Evolutionary conservation across 2,888 invertebrate genomes (phyloP), one percentile per base, ranked within the genome.

Genomic region (Drosophila imparisetae): DNA sequence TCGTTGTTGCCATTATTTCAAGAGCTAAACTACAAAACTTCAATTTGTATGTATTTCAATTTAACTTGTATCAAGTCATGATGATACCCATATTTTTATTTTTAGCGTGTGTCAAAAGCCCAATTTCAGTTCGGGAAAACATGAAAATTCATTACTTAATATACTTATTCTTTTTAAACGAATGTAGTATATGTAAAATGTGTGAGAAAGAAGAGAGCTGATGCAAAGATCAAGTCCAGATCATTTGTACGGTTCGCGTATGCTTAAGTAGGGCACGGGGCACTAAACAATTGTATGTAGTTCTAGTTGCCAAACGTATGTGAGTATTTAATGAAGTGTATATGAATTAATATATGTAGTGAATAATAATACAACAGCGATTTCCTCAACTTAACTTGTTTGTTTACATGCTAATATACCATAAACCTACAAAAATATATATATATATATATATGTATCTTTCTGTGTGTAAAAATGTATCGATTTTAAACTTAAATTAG

Each of bases 1-100:
- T 72, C 74, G 54, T 62, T 71, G 71, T 66, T 76, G 72, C 77
- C 77, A 71, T 61, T 15, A 24, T 55, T 52, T 59, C 64, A 45
- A 13, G 38, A 38, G 5, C 62, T 75, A 45, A 72, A 72, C 72
- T 77, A 70, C 53, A 64, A 55, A 72, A 62, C 49, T 63, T n/a
- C 29, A 66, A 80, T 66, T 72, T 66, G 50, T 77, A 64, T 67
- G 62, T 67, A 66, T 64, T 72, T 73, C 15, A 30, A 59, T 70
- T 66, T 74, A 68, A 83, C 83, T 84, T 84, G 83, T 84, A 84
- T 84, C 83, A 84, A 84, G 83, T 84, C 67, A 69, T 66, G 55
- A 45, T 65, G 67, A 60, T 59, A 18, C 38, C 32, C 49, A 63
- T 61, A 45, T 38, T 45, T 24, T 34, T 21, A 57, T 21, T 40